phyloP scores from a whole-genome alignment of 2,113 vertebrate genomes.

The Oenanthe melanoleuca region DNA sequence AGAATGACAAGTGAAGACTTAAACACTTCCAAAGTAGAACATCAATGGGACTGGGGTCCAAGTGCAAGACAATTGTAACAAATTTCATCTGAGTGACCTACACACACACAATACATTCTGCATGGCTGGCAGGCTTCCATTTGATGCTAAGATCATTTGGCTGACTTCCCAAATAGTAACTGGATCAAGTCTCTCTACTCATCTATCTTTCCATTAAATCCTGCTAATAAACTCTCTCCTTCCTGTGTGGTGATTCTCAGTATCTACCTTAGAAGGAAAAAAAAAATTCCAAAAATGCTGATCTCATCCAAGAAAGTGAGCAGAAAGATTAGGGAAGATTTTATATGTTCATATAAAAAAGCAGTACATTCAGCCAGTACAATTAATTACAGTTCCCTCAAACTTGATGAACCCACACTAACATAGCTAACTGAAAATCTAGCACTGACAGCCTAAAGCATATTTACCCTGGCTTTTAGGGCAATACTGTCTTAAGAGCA shows the following conservation, averaged over 20 bases:
- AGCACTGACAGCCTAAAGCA: not conserved
- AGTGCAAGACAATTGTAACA: not conserved
- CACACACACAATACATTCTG: not conserved
- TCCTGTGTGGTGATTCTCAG: not conserved
- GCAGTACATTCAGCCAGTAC: not conserved
- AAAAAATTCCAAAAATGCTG: not conserved
- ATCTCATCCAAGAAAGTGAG: not conserved
- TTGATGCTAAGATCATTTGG: slow-evolving; percentile 21
- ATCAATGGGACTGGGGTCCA: not conserved
- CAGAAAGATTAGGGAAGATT: not conserved
- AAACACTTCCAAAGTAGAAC: not conserved
- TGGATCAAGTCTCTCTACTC: not conserved
- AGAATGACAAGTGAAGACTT: not conserved
- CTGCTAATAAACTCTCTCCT: not conserved
- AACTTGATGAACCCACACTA: not conserved
- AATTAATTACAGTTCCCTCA: not conserved
- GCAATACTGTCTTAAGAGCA: not conserved
- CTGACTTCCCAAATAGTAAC: not conserved
- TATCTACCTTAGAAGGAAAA: not conserved
- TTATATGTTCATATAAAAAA: not conserved
- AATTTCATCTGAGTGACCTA: not conserved
- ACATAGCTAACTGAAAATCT: not conserved
- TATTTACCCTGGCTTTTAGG: not conserved
- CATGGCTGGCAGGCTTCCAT: not conserved
- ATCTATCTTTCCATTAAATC: not conserved